Evolutionary conservation across 2,113 vertebrate genomes (phyloP).

Genomic region (Ciconia stormi): DNA sequence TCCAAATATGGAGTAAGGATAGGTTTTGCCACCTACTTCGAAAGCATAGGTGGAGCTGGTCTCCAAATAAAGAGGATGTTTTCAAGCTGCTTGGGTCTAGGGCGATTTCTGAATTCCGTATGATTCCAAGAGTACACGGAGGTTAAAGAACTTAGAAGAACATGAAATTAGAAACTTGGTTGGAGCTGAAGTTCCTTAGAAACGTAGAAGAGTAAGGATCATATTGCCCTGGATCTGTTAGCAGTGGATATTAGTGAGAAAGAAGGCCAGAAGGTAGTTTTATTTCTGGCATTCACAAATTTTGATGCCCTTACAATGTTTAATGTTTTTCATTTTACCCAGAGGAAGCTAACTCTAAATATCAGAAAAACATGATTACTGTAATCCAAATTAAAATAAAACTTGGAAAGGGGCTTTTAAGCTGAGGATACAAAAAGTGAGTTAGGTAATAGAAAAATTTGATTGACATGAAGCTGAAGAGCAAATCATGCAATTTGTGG

Average conservation of each 20-base stretch:
- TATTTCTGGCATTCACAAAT: conserved; percentile 20
- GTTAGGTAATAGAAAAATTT: background rate
- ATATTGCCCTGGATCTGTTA: background rate
- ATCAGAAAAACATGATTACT: background rate
- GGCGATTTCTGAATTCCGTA: background rate
- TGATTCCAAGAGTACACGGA: background rate
- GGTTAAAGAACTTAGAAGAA: background rate
- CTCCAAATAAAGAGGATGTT: background rate
- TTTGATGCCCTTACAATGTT: background rate
- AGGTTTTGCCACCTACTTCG: background rate
- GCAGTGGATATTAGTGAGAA: background rate
- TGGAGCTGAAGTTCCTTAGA: background rate
- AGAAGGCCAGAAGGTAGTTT: background rate
- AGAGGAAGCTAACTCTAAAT: background rate
- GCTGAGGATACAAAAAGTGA: background rate
- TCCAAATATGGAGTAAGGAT: background rate
- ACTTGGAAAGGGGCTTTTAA: background rate
- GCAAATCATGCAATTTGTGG: background rate
- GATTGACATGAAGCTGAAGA: background rate
- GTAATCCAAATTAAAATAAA: background rate
- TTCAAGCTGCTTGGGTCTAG: background rate
- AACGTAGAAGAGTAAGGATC: background rate
- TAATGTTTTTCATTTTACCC: background rate
- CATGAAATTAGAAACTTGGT: background rate
- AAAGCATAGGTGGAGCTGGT: background rate